Evolutionary conservation across 2,113 vertebrate species (phyloP), one percentile per base, ranked within the genome.

Genomic region (Catharus bicknelli): DNA sequence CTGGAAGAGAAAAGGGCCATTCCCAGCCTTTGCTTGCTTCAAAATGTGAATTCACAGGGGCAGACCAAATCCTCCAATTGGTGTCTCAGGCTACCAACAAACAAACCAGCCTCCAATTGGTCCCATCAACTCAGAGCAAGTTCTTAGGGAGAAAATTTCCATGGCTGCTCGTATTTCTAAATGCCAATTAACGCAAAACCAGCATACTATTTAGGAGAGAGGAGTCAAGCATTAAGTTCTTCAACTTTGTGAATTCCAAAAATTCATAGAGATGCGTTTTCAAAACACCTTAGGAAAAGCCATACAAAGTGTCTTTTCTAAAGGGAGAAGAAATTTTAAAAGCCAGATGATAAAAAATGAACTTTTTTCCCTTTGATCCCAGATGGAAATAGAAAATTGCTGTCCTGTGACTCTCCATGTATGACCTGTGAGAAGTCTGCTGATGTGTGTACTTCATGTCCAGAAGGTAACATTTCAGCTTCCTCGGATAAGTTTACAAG

Each of bases 371-470:
- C n/a, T 79, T 83, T 91, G 14, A 77, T 57, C 5, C 1, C 58
- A 98, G 98, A 78, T 38, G 40, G 63, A 61, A 32, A 54, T 13
- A 67, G 53, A 57, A 20, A 26, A 96, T 95, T 93, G 79, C 90
- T 96, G 63, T 43, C 16, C 29, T 99, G 99, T 88, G 74, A 98
- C 83, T 15, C 72, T 54, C 95, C 96, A 47, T 99, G 99, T 94
- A 94, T 86, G 92, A 98, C 98, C 23, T 99, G 99, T 88, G 83
- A 79, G 38, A 94, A 76, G 75, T 91, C 88, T 25, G 89, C 77
- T 26, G 66, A 94, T 1, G 17, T 93, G 29, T 99, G 99, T 81
- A 98, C 97, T 75, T 98, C 98, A 3, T 99, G 99, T 96, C 34
- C 34, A 12, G 32, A 96, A 97, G 98, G 99, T 99, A 93, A 96